A percentile compares a stretch with the other conserved stretches of the same genome.
phyloP scores from a whole-genome alignment of 2,797 vertebrate genomes.

The Mormyrops boulengeri region DNA sequence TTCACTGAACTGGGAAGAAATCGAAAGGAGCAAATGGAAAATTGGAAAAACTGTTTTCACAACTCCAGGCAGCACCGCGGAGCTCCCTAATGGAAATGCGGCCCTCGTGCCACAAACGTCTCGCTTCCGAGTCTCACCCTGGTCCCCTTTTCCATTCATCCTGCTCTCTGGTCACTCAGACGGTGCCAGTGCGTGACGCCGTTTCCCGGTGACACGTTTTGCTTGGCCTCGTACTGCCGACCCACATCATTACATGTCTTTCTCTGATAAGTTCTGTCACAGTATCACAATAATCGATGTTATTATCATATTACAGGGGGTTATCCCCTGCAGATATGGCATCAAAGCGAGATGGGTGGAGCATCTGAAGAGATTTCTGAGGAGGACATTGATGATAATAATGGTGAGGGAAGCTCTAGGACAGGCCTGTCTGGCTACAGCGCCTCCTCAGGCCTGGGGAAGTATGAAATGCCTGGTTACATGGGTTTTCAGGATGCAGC shows the following conservation, averaged over 20 bases:
- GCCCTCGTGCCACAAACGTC: not conserved
- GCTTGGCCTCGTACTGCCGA: not conserved
- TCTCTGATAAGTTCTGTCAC: not conserved
- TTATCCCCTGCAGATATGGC: not conserved
- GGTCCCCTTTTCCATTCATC: not conserved
- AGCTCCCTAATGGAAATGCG: not conserved
- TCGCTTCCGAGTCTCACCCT: not conserved
- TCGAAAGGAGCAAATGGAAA: not conserved
- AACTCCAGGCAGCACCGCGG: not conserved
- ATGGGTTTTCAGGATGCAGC: not conserved
- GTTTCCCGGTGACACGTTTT: not conserved
- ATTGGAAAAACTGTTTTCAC: not conserved
- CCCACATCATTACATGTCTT: not conserved
- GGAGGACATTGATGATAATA: not conserved
- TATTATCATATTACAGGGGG: not conserved
- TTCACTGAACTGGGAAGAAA: not conserved
- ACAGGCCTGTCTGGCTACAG: not conserved
- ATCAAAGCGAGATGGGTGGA: not conserved
- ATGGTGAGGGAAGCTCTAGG: not conserved
- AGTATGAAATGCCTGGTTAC: not conserved
- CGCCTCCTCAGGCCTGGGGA: not conserved
- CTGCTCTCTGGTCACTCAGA: not conserved
- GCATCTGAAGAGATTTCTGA: not conserved
- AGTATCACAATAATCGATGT: not conserved
- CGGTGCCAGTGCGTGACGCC: not conserved